phyloP scores from a whole-genome alignment of 2,888 invertebrate species.

The Standfussiana lucernea region DNA sequence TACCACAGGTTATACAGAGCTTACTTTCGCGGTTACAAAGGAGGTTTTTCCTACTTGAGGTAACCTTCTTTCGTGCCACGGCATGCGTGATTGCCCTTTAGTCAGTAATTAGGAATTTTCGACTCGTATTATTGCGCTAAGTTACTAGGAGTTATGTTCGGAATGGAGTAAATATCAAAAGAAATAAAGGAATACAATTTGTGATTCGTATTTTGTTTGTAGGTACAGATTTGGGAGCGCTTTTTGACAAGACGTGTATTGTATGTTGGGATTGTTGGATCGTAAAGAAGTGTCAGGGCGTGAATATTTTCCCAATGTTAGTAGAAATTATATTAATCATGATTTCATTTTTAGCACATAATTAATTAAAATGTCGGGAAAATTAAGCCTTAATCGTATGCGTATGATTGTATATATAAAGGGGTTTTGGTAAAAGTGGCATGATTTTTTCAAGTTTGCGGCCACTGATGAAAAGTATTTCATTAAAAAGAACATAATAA shows the following conservation, averaged over 20 bases:
- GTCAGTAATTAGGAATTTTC: conserved; percentile 77
- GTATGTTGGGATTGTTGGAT: background rate
- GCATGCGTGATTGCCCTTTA: conserved; percentile 82
- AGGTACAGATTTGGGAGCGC: background rate
- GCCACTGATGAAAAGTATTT: too few species aligned
- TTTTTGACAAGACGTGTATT: background rate
- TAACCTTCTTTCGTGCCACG: conserved; percentile 74
- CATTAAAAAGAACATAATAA: too few species aligned
- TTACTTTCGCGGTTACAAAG: conserved; percentile 51
- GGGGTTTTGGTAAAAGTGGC: too few species aligned
- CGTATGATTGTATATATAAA: too few species aligned
- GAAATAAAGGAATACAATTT: conserved; percentile 61
- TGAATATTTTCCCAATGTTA: background rate
- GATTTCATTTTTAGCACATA: background rate
- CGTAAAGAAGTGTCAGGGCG: background rate
- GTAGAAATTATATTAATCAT: too few species aligned
- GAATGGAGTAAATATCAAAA: conserved; percentile 64
- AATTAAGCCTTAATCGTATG: too few species aligned
- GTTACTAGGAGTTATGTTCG: conserved; percentile 60
- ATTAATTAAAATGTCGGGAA: background rate
- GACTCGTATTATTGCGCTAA: conserved; percentile 61
- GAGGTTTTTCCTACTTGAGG: conserved; percentile 66
- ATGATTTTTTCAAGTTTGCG: too few species aligned
- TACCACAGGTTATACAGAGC: conserved; percentile 57
- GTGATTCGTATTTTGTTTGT: conserved; percentile 22